These are phyloP conservation scores for Oceanodroma leucorhoa DNA, from an alignment of 2,797 vertebrate species.

Conservation along the genomic window DNA sequence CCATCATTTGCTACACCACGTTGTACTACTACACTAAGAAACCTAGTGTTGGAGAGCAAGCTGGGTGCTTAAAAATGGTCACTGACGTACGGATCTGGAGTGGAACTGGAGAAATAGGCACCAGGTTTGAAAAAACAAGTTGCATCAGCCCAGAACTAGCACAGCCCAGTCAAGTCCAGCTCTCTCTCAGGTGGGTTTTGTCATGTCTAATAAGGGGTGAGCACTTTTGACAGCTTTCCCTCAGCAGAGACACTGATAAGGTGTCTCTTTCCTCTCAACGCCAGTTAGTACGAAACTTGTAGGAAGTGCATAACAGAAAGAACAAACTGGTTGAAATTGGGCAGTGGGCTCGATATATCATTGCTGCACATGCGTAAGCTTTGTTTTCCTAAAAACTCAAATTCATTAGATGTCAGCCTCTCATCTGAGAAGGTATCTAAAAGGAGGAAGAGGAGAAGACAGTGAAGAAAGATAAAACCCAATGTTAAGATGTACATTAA, in stretches of 20 bases:
- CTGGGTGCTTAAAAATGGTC: neutral
- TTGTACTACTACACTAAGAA: neutral
- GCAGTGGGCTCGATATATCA: neutral
- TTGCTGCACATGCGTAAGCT: neutral
- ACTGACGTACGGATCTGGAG: neutral
- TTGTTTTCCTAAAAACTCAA: neutral
- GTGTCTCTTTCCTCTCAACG: neutral
- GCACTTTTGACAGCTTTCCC: neutral
- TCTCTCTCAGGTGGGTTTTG: neutral
- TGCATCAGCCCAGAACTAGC: neutral
- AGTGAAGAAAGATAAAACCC: neutral
- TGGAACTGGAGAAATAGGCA: neutral
- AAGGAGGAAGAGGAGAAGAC: neutral
- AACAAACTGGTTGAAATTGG: neutral
- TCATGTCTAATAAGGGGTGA: neutral
- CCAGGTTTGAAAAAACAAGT: neutral
- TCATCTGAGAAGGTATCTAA: neutral
- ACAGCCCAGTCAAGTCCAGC: neutral
- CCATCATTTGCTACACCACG: neutral
- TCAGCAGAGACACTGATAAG: neutral
- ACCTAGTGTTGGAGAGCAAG: neutral
- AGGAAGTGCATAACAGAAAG: neutral
- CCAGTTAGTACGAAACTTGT: neutral
- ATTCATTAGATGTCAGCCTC: neutral
- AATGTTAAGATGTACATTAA: neutral